Conservation (phyloP, 2,113 vertebrate species). For the Melanostigma gelatinosum region DNA sequence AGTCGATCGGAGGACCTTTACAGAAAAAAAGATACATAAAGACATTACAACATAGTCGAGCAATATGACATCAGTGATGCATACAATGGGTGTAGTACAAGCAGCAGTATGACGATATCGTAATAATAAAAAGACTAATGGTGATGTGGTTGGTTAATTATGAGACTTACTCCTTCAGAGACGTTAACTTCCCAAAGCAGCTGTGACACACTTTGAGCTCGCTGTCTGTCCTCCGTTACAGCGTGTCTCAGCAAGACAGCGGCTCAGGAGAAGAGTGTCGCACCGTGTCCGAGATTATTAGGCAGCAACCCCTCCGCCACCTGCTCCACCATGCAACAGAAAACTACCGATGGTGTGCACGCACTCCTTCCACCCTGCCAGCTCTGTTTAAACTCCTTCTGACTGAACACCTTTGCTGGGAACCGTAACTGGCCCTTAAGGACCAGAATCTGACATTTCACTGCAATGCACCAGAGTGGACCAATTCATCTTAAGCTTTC, state of each 20-base stretch:
- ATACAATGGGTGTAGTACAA: no score
- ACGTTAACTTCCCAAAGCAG: neutral
- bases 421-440: neutral
- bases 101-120: neutral
- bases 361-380: constrained; percentile 24
- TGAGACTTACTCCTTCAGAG: constrained; percentile 3
- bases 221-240: constrained; percentile 17
- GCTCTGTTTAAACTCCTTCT: constrained; percentile 33
- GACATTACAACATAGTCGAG: no score
- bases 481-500: neutral
- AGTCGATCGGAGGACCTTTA: neutral
- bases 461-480: constrained; percentile 9
- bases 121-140: neutral
- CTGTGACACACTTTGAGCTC: constrained; percentile 18
- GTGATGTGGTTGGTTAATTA: neutral
- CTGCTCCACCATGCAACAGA: constrained; percentile 39
- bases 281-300: constrained; percentile 51
- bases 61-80: no score
- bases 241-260: constrained; percentile 23
- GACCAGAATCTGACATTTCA: constrained; percentile 6
- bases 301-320: constrained; percentile 46
- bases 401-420: constrained; percentile 16
- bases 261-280: constrained; percentile 32
- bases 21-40: no score
- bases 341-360: constrained; percentile 43